Evolutionary conservation across 2,113 vertebrate genomes (phyloP).

Genomic region (Tonatia bakeri): DNA sequence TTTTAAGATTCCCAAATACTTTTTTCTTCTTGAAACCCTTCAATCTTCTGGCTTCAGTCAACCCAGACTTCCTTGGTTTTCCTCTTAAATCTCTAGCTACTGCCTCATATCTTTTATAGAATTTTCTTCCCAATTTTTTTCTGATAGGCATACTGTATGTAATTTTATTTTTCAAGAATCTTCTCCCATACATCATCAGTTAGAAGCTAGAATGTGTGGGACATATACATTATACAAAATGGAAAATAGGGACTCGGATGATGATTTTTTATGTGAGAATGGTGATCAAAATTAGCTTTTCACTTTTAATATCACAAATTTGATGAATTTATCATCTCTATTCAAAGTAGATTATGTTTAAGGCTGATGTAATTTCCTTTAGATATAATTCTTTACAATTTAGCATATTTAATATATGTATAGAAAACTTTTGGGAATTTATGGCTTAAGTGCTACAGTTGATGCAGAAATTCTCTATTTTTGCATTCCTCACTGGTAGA

Average conservation of each 20-base stretch:
- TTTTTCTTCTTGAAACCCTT: not conserved
- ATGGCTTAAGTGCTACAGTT: not conserved
- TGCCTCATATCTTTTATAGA: not conserved
- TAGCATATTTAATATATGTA: not conserved
- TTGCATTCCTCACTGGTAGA: not conserved
- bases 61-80: not conserved
- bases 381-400: not conserved
- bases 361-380: not conserved
- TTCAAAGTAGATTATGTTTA: not conserved
- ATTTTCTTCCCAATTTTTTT: not conserved
- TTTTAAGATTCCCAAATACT: not conserved
- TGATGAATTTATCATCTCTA: not conserved
- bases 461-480: not conserved
- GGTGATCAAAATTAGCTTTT: not conserved
- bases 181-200: constrained; percentile 53
- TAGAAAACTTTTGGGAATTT: not conserved
- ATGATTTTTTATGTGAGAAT: not conserved
- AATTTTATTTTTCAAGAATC: constrained; percentile 43
- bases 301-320: not conserved
- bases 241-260: not conserved
- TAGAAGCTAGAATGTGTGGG: constrained; percentile 51
- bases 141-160: constrained; percentile 55
- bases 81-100: not conserved
- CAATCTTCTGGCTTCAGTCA: not conserved
- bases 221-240: constrained; percentile 40